Conservation (phyloP, 1,140 invertebrate species). For the Carposina sasakii region DNA sequence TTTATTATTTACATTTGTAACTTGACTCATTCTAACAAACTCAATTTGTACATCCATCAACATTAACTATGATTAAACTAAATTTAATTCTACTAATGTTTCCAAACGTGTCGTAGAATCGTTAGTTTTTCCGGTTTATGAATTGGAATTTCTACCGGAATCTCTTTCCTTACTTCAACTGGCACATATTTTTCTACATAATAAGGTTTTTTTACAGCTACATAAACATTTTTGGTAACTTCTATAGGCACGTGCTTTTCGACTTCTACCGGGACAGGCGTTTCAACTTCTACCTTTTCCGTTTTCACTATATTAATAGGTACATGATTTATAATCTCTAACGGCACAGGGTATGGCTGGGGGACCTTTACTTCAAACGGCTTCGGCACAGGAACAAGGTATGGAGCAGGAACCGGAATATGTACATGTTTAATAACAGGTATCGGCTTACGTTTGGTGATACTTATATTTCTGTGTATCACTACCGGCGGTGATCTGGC, state of each 20-base stretch:
- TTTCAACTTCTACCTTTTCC: slow-evolving; percentile 25
- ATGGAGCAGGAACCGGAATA: slow-evolving; percentile 26
- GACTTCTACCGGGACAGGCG: slow-evolving; percentile 18
- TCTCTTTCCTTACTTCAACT: slow-evolving; percentile 23
- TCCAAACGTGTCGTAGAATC: slow-evolving; percentile 32
- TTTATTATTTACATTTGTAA: too few species aligned
- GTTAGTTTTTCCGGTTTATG: slow-evolving; percentile 26
- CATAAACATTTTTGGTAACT: slow-evolving; percentile 25
- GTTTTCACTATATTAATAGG: slow-evolving; percentile 25
- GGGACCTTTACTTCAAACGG: slow-evolving; percentile 35
- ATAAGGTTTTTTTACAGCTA: slow-evolving; percentile 25
- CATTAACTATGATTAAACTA: slow-evolving; percentile 3
- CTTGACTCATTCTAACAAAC: too few species aligned
- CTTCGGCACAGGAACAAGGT: slow-evolving; percentile 27
- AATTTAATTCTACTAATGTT: slow-evolving; percentile 23
- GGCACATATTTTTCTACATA: slow-evolving; percentile 21
- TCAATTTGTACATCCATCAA: too few species aligned
- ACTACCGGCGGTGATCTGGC: slow-evolving; percentile 19
- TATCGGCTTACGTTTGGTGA: slow-evolving; percentile 27
- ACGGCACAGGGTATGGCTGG: slow-evolving; percentile 29
- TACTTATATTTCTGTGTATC: slow-evolving; percentile 30
- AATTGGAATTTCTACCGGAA: slow-evolving; percentile 24
- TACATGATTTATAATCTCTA: slow-evolving; percentile 31
- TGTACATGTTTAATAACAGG: slow-evolving; percentile 31
- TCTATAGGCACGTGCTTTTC: slow-evolving; percentile 21